A percentile compares a stretch with the other conserved stretches of the same genome.
Conservation (phyloP, 1,140 invertebrate species). For the Macrobrachium nipponense region DNA sequence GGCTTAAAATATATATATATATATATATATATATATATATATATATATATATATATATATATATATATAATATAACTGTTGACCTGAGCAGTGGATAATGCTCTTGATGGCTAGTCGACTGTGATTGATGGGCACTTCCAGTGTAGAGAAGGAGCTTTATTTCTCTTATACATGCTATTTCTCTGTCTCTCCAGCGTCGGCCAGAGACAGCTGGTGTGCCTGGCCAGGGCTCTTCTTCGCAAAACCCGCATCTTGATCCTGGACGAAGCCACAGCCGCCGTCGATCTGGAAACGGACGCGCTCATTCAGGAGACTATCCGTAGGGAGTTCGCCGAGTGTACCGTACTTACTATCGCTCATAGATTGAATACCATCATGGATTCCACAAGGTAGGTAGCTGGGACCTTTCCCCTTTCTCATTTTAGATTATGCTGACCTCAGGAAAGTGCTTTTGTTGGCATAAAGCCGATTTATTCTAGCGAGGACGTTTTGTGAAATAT, state of each 20-base stretch:
- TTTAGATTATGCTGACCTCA: background rate
- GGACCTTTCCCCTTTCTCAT: background rate
- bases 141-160: background rate
- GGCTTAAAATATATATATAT: too few relatives aligned
- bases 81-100: too few relatives aligned
- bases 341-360: slow-evolving; percentile 94
- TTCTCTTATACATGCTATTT: too few relatives aligned
- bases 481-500: too few relatives aligned
- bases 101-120: background rate
- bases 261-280: slow-evolving; percentile 93
- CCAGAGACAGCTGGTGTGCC: slow-evolving; percentile 87
- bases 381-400: slow-evolving; percentile 76
- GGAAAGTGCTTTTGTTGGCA: background rate
- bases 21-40: too few relatives aligned
- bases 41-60: too few relatives aligned
- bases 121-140: background rate
- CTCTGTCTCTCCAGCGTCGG: slow-evolving; percentile 72
- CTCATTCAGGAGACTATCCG: slow-evolving; percentile 91
- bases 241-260: slow-evolving; percentile 91
- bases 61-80: too few relatives aligned
- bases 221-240: slow-evolving; percentile 87
- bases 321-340: slow-evolving; percentile 87
- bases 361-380: slow-evolving; percentile 95
- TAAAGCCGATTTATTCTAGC: background rate
- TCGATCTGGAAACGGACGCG: slow-evolving; percentile 93